Conservation (phyloP, 2,888 invertebrate species). For the Chrysomela aeneicollis region DNA sequence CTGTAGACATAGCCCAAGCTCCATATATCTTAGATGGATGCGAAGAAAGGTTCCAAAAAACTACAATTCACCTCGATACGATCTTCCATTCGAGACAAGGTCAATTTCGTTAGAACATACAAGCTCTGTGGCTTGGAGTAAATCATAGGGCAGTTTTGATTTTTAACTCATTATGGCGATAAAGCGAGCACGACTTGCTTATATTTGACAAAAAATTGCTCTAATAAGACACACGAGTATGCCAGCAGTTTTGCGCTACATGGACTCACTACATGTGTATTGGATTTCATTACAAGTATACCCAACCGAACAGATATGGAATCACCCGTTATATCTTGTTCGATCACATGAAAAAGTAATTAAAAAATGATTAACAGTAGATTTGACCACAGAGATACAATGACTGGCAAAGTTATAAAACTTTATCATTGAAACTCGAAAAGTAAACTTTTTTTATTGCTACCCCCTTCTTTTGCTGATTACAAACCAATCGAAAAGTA, state of each 20-base stretch:
- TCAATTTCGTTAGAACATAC: slow-evolving; percentile 26
- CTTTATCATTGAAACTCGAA: too few species aligned
- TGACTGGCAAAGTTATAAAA: too few species aligned
- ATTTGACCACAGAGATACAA: too few species aligned
- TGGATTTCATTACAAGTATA: slow-evolving; percentile 24
- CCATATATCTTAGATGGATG: neutral
- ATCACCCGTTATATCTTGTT: too few species aligned
- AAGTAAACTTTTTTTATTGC: too few species aligned
- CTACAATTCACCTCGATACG: slow-evolving; percentile 9
- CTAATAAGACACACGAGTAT: slow-evolving; percentile 24
- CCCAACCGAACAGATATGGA: neutral
- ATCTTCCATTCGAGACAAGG: slow-evolving; percentile 24
- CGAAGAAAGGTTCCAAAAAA: neutral
- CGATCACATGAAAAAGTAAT: too few species aligned
- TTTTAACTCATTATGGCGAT: slow-evolving; percentile 42
- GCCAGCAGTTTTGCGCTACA: slow-evolving; percentile 21
- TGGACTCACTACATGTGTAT: slow-evolving; percentile 21
- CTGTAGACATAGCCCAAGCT: neutral
- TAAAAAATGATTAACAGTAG: too few species aligned
- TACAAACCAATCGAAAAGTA: too few species aligned
- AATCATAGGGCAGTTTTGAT: slow-evolving; percentile 37
- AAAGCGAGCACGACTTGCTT: slow-evolving; percentile 37
- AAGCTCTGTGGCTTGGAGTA: slow-evolving; percentile 26
- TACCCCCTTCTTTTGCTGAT: too few species aligned
- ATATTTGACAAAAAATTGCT: slow-evolving; percentile 43